phyloP scores from a whole-genome alignment of 2,888 invertebrate species.

The Lycocerus yunnanus region DNA sequence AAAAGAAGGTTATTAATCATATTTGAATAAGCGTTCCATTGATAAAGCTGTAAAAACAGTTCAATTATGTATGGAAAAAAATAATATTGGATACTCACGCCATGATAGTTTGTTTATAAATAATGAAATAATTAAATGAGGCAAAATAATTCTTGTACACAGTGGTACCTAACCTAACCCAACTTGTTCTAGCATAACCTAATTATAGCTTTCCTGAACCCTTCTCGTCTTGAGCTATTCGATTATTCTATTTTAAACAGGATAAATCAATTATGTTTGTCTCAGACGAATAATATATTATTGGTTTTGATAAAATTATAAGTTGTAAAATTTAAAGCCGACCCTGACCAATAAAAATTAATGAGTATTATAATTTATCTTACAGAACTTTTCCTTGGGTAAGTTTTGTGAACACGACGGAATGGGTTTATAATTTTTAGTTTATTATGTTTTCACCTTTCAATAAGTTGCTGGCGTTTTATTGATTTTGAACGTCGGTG shows the following conservation, averaged over 20 bases:
- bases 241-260: not conserved
- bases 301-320: no score
- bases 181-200: not conserved
- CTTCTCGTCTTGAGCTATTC: not conserved
- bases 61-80: not conserved
- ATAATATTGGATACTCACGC: not conserved
- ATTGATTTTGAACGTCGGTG: not conserved
- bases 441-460: not conserved
- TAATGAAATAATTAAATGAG: not conserved
- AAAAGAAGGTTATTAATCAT: not conserved
- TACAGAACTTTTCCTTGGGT: no score
- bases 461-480: not conserved
- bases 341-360: not conserved
- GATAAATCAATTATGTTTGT: not conserved
- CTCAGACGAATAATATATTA: not conserved
- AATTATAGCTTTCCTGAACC: not conserved
- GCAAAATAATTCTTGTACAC: not conserved
- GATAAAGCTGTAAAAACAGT: not conserved
- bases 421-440: not conserved
- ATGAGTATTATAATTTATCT: no score
- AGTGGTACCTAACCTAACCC: not conserved
- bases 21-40: not conserved
- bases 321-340: not conserved
- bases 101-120: not conserved
- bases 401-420: no score